phyloP scores from a whole-genome alignment of 2,113 vertebrate species.

The Sclerurus mexicanus region DNA sequence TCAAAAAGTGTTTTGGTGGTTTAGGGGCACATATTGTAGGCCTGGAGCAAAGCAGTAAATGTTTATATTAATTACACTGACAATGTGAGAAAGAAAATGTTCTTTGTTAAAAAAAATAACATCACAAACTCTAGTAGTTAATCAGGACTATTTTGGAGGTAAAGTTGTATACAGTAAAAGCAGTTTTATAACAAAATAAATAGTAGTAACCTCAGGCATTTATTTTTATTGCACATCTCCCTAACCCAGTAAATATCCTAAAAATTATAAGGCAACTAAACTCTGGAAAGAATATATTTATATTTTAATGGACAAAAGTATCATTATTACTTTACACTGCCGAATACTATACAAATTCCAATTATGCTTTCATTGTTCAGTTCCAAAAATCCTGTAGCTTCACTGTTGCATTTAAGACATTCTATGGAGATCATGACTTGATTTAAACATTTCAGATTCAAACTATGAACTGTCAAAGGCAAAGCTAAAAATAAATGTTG shows the following conservation, averaged over 20 bases:
- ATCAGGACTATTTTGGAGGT: background rate
- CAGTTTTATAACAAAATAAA: background rate
- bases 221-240: slow-evolving; percentile 1
- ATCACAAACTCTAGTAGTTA: background rate
- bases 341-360: background rate
- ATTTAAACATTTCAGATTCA: slow-evolving; percentile 8
- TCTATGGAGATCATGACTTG: background rate
- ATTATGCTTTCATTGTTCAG: background rate
- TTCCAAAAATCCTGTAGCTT: background rate
- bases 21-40: background rate
- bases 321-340: background rate
- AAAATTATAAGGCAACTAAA: background rate
- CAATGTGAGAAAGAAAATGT: background rate
- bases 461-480: background rate
- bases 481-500: background rate
- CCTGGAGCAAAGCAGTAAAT: background rate
- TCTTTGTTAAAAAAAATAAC: background rate
- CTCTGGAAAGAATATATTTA: background rate
- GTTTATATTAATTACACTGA: background rate
- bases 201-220: background rate
- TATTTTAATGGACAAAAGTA: background rate
- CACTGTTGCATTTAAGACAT: background rate
- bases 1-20: background rate
- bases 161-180: background rate
- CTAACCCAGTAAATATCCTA: background rate